Conservation (phyloP, 35 echinoderm and acorn worm genomes). For the Lytechinus pictus region DNA sequence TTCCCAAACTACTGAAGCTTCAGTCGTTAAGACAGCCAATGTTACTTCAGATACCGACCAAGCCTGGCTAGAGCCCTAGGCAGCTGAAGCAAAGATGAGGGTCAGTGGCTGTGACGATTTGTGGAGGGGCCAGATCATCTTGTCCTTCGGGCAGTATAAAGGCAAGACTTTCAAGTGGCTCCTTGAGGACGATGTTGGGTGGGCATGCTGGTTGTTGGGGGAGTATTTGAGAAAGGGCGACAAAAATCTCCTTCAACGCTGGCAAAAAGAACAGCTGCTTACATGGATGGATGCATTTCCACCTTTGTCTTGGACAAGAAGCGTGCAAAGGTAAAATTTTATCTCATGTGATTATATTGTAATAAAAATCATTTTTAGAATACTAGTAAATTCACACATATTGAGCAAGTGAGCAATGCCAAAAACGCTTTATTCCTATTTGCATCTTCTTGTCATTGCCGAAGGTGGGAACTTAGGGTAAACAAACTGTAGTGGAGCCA, state of each 20-base stretch:
- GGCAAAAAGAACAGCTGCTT: conserved; percentile 57
- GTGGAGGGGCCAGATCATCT: conserved; percentile 43
- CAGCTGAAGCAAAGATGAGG: conserved; percentile 11
- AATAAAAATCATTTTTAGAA: too few species aligned
- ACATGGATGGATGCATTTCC: too few species aligned
- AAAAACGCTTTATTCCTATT: too few species aligned
- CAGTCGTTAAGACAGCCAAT: too few species aligned
- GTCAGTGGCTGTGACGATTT: conserved; percentile 45
- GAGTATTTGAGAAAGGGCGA: conserved; percentile 35
- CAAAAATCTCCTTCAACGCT: not conserved
- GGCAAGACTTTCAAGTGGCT: conserved; percentile 54
- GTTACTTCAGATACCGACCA: not conserved
- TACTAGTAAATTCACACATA: too few species aligned
- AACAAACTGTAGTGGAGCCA: too few species aligned
- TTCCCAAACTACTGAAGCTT: not conserved
- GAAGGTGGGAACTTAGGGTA: too few species aligned
- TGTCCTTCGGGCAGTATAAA: conserved; percentile 55
- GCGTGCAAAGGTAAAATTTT: too few species aligned
- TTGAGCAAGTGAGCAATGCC: too few species aligned
- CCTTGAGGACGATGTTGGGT: conserved; percentile 62
- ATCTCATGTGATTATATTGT: too few species aligned
- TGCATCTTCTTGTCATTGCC: too few species aligned
- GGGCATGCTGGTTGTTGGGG: conserved; percentile 49
- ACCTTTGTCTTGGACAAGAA: too few species aligned
- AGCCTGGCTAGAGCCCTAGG: not conserved